Base-by-base conservation (phyloP, 1,140 invertebrate species). In the Limonius californicus region DNA sequence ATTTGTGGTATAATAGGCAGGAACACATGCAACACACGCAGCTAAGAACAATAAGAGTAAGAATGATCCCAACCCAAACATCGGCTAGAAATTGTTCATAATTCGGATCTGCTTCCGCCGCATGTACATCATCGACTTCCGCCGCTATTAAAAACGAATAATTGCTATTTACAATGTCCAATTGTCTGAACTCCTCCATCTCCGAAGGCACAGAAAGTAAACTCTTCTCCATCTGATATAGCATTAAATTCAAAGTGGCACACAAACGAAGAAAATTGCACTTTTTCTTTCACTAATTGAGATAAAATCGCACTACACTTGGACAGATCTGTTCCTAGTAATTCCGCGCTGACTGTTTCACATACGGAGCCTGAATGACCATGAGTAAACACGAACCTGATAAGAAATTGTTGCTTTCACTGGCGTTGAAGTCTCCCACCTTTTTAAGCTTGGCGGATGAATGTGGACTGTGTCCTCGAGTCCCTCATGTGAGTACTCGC, bases 1-100 rank as follows among this genome's bases (percentile, higher is more conserved):
- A 82, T 73, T 84, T 81, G 79, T 86, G 83, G 67, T 84, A 84
- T 3, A 85, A 69, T 42, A 85, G 78, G 70, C 83, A 85, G 18
- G 82, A 79, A 65, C 83, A 85, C 68, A 85, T 82, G 69, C 83
- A 84, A 65, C 82, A 84, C 56, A 84, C 78, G 66, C 83, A 82
- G 64, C 80, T 81, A 2, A 85, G 74, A 6, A 84, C 82, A 68
- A 85, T 78, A 14, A 85, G 70, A 1, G 82, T 83, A 0, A 85
- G 72, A 4, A 84, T 82, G 20, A 85, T 79, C 2, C 83, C 83
- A n/a, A 85, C 81, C 83, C 83, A 85, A 19, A 85, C 79, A 63
- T 85, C 84, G 27, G 83, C 75, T 55, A 80, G 68, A 67, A 79
- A 75, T 58, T 76, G 75, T 68, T 79, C 77, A 65, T 80, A 79